Evolutionary conservation across 2,797 vertebrate species (phyloP).

Genomic region (Sarcoramphus papa): DNA sequence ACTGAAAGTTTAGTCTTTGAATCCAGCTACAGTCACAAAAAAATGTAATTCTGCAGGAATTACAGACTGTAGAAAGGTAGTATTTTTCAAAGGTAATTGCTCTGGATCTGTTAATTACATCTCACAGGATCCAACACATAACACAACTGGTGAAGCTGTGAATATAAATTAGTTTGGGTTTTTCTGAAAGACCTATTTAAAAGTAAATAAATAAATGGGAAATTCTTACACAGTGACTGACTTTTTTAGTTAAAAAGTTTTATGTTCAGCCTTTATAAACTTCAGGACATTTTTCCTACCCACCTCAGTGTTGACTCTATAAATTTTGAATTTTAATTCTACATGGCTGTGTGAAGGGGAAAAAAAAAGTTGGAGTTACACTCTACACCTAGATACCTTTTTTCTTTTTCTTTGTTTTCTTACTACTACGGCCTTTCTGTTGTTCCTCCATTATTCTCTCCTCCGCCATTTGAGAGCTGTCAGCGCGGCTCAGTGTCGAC

Average conservation of each 20-base stretch:
- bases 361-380: neutral
- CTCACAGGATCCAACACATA: neutral
- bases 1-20: neutral
- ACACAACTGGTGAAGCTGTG: neutral
- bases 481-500: conserved; percentile 95
- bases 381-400: conserved; percentile 78
- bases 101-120: neutral
- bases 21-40: neutral
- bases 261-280: neutral
- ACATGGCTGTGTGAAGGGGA: neutral
- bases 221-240: neutral
- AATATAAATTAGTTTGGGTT: neutral
- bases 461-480: conserved; percentile 97
- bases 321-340: neutral
- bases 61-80: neutral
- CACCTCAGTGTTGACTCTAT: neutral
- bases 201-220: neutral
- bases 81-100: neutral
- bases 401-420: conserved; percentile 99
- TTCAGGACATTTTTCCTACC: neutral
- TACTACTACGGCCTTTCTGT: conserved; percentile 95
- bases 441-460: conserved; percentile 96
- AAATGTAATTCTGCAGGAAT: neutral
- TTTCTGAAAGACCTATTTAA: neutral
- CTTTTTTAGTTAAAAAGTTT: neutral